Conservation (phyloP, 2,888 invertebrate species). For the Oscheius sp. region DNA sequence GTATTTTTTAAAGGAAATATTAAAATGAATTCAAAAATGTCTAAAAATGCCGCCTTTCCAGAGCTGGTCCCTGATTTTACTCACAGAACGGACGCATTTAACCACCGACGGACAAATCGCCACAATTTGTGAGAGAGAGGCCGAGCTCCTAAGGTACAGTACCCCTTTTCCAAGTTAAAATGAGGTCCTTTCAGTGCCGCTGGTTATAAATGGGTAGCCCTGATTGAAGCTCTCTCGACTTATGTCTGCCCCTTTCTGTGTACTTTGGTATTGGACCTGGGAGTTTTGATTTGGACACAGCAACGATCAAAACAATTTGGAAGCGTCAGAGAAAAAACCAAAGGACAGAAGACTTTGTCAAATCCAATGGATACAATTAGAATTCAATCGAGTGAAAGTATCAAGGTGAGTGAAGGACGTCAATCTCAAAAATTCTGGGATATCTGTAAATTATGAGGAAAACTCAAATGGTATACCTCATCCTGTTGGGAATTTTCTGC, state of each 20-base stretch:
- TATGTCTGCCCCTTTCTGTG: slow-evolving; percentile 63
- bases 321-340: neutral
- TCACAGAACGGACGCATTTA: slow-evolving; percentile 39
- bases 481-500: too few species aligned
- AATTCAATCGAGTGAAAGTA: slow-evolving; percentile 54
- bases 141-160: slow-evolving; percentile 46
- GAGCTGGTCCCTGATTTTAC: slow-evolving; percentile 53
- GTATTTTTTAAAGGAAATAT: too few species aligned
- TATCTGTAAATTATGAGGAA: too few species aligned
- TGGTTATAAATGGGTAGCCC: slow-evolving; percentile 61
- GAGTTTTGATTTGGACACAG: slow-evolving; percentile 54
- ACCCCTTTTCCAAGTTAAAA: neutral
- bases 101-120: slow-evolving; percentile 41
- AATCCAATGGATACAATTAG: slow-evolving; percentile 33
- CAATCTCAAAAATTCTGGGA: too few species aligned
- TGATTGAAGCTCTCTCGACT: slow-evolving; percentile 61
- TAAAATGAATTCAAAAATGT: too few species aligned
- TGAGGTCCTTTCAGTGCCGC: slow-evolving; percentile 44
- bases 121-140: slow-evolving; percentile 49
- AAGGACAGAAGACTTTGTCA: neutral
- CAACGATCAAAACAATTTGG: neutral
- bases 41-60: neutral
- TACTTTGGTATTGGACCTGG: slow-evolving; percentile 65
- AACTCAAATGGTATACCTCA: too few species aligned
- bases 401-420: too few species aligned